Evolutionary conservation across 2,797 vertebrate species (phyloP).

Genomic region (Novumbra hubbsi): DNA sequence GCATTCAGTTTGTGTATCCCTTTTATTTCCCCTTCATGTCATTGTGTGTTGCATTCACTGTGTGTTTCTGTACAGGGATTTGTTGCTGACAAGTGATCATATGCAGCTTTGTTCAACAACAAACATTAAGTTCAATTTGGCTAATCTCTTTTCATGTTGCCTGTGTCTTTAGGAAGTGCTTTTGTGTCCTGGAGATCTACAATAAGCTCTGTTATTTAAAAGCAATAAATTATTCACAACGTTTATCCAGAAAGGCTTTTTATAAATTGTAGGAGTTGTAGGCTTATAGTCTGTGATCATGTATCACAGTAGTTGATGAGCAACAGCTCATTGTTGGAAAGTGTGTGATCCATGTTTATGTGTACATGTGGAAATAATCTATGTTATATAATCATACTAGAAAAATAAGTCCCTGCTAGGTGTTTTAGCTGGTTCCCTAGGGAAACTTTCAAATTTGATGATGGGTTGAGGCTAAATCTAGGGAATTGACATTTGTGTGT

Average conservation of each 20-base stretch:
- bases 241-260: constrained; percentile 33
- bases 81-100: constrained; percentile 61
- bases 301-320: not conserved
- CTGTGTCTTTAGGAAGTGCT: constrained; percentile 33
- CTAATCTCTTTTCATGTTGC: constrained; percentile 46
- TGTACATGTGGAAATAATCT: not conserved
- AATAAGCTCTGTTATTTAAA: constrained; percentile 56
- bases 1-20: not conserved
- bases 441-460: too few species aligned
- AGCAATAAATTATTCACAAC: constrained; percentile 43
- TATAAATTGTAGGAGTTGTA: constrained; percentile 27
- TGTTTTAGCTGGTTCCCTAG: not conserved
- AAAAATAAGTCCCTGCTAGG: not conserved
- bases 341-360: constrained; percentile 2
- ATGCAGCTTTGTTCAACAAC: constrained; percentile 54
- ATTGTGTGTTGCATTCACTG: constrained; percentile 15
- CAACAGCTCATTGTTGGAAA: not conserved
- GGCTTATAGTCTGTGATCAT: constrained; percentile 6
- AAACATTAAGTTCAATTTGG: constrained; percentile 62
- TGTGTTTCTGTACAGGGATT: constrained; percentile 13
- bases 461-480: too few species aligned
- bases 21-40: not conserved
- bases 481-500: not conserved
- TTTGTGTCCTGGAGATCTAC: constrained; percentile 37
- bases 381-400: not conserved